Evolutionary conservation across 2,797 vertebrate species (phyloP).

Genomic region (Macrochelys suwanniensis): DNA sequence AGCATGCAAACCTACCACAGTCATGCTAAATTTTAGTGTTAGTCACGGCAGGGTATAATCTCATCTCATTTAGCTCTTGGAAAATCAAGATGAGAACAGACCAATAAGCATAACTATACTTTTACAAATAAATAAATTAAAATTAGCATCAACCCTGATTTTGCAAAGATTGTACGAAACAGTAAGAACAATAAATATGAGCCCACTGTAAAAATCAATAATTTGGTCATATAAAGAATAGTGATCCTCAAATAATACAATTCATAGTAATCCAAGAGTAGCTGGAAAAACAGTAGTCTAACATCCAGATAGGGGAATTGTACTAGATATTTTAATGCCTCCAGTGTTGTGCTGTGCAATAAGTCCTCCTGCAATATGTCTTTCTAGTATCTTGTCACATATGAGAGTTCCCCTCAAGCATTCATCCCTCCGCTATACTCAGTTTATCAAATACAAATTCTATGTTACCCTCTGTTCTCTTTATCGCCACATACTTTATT

Average conservation of each 20-base stretch:
- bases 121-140: background rate
- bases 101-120: background rate
- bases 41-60: background rate
- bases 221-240: background rate
- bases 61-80: background rate
- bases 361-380: background rate
- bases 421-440: background rate
- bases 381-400: background rate
- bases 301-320: background rate
- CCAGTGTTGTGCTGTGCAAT: background rate
- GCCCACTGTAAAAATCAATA: background rate
- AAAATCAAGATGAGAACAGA: slow-evolving; percentile 20
- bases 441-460: background rate
- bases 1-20: background rate
- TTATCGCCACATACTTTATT: background rate
- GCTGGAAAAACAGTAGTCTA: background rate
- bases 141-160: background rate
- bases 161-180: background rate
- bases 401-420: background rate
- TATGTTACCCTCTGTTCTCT: background rate
- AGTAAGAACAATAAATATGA: background rate
- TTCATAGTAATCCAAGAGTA: background rate
- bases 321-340: background rate
- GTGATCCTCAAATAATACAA: background rate
- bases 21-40: background rate